Conservation (phyloP, 2,113 vertebrate species). For the Cololabis saira region DNA sequence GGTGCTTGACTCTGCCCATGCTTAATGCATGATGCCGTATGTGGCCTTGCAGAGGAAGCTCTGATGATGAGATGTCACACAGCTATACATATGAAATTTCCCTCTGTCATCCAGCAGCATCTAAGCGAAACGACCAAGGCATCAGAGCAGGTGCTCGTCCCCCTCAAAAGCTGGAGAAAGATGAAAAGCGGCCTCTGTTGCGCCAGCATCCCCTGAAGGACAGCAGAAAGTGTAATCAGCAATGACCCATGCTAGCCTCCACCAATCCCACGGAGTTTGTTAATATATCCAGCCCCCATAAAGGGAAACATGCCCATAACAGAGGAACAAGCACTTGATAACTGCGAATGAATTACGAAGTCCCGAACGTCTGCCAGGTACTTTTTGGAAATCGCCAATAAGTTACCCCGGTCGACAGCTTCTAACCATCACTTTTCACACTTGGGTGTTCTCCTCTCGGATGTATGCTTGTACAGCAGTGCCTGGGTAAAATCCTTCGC, state of each 20-base stretch:
- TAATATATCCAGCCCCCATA: slow-evolving; percentile 39
- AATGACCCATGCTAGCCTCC: slow-evolving; percentile 57
- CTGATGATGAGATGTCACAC: slow-evolving; percentile 31
- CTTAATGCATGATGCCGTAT: slow-evolving; percentile 21
- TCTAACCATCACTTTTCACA: background rate
- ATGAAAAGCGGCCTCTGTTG: slow-evolving; percentile 37
- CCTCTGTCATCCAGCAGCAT: slow-evolving; percentile 35
- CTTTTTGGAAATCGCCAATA: slow-evolving; percentile 29
- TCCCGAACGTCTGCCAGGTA: slow-evolving; percentile 25
- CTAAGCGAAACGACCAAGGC: slow-evolving; percentile 19
- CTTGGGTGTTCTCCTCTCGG: background rate
- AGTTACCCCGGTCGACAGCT: slow-evolving; percentile 12
- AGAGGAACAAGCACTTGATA: slow-evolving; percentile 57
- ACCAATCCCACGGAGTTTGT: slow-evolving; percentile 52
- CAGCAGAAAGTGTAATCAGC: slow-evolving; percentile 71
- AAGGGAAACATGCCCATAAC: slow-evolving; percentile 35
- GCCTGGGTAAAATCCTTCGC: background rate
- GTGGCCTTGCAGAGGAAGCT: slow-evolving; percentile 15
- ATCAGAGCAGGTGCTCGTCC: slow-evolving; percentile 41
- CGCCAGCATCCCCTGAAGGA: slow-evolving; percentile 52
- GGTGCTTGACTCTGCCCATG: background rate
- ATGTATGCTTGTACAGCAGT: background rate
- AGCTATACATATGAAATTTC: slow-evolving; percentile 19
- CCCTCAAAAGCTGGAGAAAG: slow-evolving; percentile 38
- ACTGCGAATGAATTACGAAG: slow-evolving; percentile 58